phyloP scores from a whole-genome alignment of 2,113 vertebrate species.

The Tenebrosternarchus preto region DNA sequence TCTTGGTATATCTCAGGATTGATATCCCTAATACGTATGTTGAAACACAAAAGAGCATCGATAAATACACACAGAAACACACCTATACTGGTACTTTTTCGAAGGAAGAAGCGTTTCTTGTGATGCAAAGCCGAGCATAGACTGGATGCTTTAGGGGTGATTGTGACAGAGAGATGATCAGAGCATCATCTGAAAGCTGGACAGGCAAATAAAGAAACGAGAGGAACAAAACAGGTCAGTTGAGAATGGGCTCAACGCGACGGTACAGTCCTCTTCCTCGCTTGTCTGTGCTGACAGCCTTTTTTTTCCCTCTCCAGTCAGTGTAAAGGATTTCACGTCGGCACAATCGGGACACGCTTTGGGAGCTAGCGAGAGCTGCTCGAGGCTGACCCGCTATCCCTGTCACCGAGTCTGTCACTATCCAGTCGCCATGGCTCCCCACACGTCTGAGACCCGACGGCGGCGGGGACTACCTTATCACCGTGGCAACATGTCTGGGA shows the following conservation, averaged over 20 bases:
- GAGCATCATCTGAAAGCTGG: neutral
- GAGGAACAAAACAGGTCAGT: neutral
- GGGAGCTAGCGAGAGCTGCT: slow-evolving; percentile 22
- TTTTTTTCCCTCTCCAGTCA: neutral
- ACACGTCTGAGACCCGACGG: slow-evolving; percentile 82
- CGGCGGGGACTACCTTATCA: slow-evolving; percentile 82
- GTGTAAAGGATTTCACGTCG: neutral
- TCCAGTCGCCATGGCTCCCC: slow-evolving; percentile 77
- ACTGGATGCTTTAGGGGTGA: neutral
- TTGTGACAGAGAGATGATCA: neutral
- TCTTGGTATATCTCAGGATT: neutral
- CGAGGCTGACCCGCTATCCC: slow-evolving; percentile 67
- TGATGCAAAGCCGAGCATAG: neutral
- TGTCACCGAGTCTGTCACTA: slow-evolving; percentile 77
- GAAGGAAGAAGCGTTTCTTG: neutral
- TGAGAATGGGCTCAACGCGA: neutral
- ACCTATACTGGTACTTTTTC: neutral
- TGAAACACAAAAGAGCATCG: neutral
- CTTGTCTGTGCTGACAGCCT: neutral
- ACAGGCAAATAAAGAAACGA: neutral
- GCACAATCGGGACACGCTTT: neutral
- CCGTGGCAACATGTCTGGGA: slow-evolving; percentile 80
- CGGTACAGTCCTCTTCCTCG: neutral
- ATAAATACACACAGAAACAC: neutral
- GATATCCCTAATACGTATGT: neutral